Percentiles rank a stretch among this genome's conserved stretches.
phyloP scores from a whole-genome alignment of 2,113 vertebrate species.

The Marmota monax region DNA sequence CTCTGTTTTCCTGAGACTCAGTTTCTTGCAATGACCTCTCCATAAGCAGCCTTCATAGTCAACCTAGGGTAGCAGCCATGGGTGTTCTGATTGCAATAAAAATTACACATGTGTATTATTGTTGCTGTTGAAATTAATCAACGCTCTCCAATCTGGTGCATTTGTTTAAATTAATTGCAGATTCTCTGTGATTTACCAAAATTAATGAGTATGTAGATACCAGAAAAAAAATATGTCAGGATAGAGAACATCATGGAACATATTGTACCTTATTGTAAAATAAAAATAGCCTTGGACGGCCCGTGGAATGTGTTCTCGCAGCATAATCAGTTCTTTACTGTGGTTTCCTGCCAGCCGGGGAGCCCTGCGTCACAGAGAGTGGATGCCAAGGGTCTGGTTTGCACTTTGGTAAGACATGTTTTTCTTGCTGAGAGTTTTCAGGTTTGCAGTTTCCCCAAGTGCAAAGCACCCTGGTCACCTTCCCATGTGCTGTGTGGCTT shows the following conservation, averaged over 20 bases:
- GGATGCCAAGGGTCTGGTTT: slow-evolving; percentile 77
- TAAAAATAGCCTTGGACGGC: slow-evolving; percentile 78
- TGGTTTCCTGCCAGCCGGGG: slow-evolving; percentile 80
- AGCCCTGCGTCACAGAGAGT: slow-evolving; percentile 68
- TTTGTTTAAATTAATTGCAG: slow-evolving; percentile 14
- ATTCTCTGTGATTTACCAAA: neutral
- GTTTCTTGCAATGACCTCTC: neutral
- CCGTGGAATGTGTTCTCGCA: slow-evolving; percentile 68
- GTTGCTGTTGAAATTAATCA: neutral
- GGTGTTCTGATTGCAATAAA: neutral
- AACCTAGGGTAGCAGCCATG: neutral
- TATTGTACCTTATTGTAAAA: slow-evolving; percentile 81
- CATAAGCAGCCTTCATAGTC: neutral
- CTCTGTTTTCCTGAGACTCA: neutral
- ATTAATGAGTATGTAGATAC: slow-evolving; percentile 15
- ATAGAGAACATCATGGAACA: slow-evolving; percentile 72
- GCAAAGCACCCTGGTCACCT: neutral
- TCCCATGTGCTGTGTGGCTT: rapidly evolving
- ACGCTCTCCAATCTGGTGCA: neutral
- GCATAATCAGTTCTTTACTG: slow-evolving; percentile 75
- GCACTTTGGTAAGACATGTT: slow-evolving; percentile 71
- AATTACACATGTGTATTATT: neutral
- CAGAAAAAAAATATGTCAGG: neutral
- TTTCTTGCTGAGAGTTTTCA: slow-evolving; percentile 68
- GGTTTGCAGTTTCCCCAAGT: slow-evolving; percentile 52